Evolutionary conservation across 2,797 vertebrate species (phyloP), one percentile per base, ranked within the genome.

Genomic region (Pangasius krempfi): DNA sequence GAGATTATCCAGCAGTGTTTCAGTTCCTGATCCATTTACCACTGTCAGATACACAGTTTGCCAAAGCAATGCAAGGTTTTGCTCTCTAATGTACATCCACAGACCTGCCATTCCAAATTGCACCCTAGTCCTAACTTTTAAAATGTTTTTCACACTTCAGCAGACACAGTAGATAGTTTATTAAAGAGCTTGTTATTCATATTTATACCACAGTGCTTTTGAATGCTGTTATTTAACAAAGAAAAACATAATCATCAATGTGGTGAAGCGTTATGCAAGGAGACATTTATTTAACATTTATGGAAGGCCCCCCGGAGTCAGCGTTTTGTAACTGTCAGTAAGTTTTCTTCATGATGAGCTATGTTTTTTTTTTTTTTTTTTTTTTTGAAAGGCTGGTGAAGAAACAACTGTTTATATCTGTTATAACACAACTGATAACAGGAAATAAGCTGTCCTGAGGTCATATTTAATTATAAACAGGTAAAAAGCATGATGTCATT

Each of bases 1-100:
- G 82, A 88, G 72, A 75, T 66, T 85, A 66, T 78, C 47, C 47
- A 80, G 88, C 37, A 79, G 37, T 30, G 83, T 68, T 85, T 78
- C 44, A 33, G 72, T 88, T 84, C 78, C 60, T 25, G 5, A 88
- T 60, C 50, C 84, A 88, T 85, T 70, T 64, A 70, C 50, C 62
- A 50, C 37, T 52, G 14, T 89, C 76, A 81, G 76, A 72, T 60
- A 37, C 44, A 47, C n/a, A 47, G 40, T 52, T 60, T 18, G 56
- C 60, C 44, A 85, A 84, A 33, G 72, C 20, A 1, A 76, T 10
- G 70, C 30, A 20, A 84, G 22, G 25, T 64, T 64, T 7, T 75
- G 4, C 56, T 62, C 40, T 84, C 20, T 73, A 75, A 54, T 64
- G 56, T 62, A 83, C 52, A 40, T 73, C 8, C 50, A 58, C 82